Base-by-base conservation (phyloP, 2,797 vertebrate species). In the Parambassis ranga region DNA sequence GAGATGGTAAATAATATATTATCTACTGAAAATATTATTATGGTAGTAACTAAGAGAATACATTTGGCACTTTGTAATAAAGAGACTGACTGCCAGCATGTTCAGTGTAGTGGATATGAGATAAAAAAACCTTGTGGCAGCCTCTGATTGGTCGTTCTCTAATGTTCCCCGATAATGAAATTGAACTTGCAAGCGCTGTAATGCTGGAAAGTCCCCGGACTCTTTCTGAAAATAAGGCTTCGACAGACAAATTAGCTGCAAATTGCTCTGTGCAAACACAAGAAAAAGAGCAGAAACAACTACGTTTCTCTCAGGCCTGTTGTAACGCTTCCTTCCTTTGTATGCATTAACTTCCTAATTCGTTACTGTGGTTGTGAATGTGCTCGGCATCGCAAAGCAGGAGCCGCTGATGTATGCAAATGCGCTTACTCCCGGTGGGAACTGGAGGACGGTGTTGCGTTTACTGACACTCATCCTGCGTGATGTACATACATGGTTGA, bases 211-310 rank as follows among this genome's bases (percentile, higher is more conserved):
- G 49, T 71, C 55, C 70, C 46, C 6, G 23, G 52, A 42, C 6
- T 7, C 27, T 14, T 23, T 14, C 30, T 14, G 35, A 60, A 76
- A 73, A 51, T n/a, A n/a, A 9, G 30, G 19, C 38, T 62, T 68
- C 8, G 28, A 51, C 41, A 8, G 56, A 65, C 47, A 75, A 65
- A 78, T 74, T 60, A 80, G 63, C 74, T 30, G 35, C 51, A 69
- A 57, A 81, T 72, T 64, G 72, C 53, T 69, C 20, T 36, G 60
- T 59, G 59, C 60, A 55, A 55, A 71, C 26, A 47, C 19, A 61
- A 47, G 46, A 42, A 62, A n/a, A 61, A 50, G 19, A 63, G 0
- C 32, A 35, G 50, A 55, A 56, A 62, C 27, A 44, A 16, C 28
- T 49, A 24, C 7, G n/a, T 57, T 47, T 52, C 26, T 69, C 51